Conservation (phyloP, 2,113 vertebrate species). For the Australoheros scitulus region DNA sequence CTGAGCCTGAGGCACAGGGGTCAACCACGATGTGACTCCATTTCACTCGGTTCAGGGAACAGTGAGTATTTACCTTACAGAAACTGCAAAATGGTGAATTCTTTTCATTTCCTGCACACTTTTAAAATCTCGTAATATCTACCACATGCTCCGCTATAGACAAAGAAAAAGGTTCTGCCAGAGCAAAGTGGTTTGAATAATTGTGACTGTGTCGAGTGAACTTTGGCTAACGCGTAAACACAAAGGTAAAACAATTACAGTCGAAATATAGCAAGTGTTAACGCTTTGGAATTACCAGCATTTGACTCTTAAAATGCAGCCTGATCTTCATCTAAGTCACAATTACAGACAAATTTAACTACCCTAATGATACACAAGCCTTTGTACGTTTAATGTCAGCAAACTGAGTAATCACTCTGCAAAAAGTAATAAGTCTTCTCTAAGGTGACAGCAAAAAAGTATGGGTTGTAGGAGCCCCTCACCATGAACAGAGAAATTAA, state of each 20-base stretch:
- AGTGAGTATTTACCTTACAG: constrained; percentile 61
- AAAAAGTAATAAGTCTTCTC: not conserved
- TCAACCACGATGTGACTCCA: constrained; percentile 43
- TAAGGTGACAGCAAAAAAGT: not conserved
- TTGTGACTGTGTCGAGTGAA: constrained; percentile 26
- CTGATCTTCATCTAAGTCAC: not conserved
- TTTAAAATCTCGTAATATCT: constrained; percentile 63
- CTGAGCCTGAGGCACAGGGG: constrained; percentile 36
- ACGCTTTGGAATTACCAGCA: not conserved
- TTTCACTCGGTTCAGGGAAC: constrained; percentile 42
- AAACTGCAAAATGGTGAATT: constrained; percentile 60
- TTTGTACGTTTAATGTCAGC: not conserved
- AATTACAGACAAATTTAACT: not conserved
- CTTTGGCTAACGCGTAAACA: constrained; percentile 17
- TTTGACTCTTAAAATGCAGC: not conserved
- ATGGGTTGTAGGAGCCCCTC: too few relatives aligned
- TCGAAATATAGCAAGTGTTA: not conserved
- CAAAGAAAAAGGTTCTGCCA: constrained; percentile 35
- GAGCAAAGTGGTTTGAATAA: constrained; percentile 40
- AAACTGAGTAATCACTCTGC: not conserved
- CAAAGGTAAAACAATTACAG: constrained; percentile 42
- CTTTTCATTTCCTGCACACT: constrained; percentile 62
- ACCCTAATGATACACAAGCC: not conserved
- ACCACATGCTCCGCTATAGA: constrained; percentile 66
- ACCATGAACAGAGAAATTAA: not conserved